Base-by-base conservation (phyloP, 2,888 invertebrate genomes). In the Blastobasis lacticolella region DNA sequence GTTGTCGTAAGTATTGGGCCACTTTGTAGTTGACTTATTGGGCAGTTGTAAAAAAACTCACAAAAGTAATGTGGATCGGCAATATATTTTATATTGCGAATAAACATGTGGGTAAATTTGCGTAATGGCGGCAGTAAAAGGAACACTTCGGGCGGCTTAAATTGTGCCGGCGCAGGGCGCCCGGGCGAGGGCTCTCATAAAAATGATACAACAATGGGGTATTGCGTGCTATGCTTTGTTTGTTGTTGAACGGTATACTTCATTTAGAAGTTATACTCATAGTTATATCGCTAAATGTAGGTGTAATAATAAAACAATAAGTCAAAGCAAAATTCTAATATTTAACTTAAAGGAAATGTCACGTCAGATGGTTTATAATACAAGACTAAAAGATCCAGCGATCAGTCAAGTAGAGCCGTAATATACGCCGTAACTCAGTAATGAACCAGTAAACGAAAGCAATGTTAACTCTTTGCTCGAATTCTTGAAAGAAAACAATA, bases 71-170 rank as follows among this genome's bases (percentile, higher is more conserved):
- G 71, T 68, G 72, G 63, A 69, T 61, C 57, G 63, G 74, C 73
- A 74, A 78, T 82, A 81, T 77, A 78, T 80, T 84, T 84, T 84
- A 83, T 82, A 83, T 78, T 77, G 75, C 81, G 78, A 85, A 84
- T 88, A 87, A 88, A 85, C 86, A 83, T 88, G 83, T 81, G 76
- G 80, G 80, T 85, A 84, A 86, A 88, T 87, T 86, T 85, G 68
- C 75, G 80, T 85, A 84, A 87, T 84, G 81, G 78, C 58, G 54
- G 84, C 73, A 67, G 73, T 87, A 86, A 88, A 88, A 81, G 65
- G 62, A 61, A 63, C 61, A 63, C 60, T 66, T 66, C 57, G 57
- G 58, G 54, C 62, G 67, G 59, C 8, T 60, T 57, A 63, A 67
- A 64, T 60, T 63, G 58, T 57, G 55, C 57, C 57, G 54, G 53